Evolutionary conservation across 2,797 vertebrate genomes (phyloP).

Genomic region (Halcyon smyrnensis): DNA sequence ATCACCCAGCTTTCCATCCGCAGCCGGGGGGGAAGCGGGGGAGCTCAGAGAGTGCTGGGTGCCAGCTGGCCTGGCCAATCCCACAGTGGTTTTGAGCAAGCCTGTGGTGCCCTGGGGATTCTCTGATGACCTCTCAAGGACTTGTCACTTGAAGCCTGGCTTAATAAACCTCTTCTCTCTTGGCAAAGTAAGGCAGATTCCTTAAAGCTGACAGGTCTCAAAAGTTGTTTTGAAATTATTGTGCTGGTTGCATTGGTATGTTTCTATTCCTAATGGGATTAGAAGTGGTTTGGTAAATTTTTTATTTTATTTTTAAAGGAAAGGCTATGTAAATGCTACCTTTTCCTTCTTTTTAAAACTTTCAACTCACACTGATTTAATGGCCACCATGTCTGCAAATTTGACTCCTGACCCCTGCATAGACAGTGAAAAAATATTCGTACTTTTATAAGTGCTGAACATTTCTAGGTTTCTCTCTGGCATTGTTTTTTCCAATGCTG

Average conservation of each 20-base stretch:
- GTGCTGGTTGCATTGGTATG: neutral
- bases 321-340: neutral
- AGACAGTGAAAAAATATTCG: neutral
- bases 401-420: neutral
- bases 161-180: neutral
- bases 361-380: neutral
- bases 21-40: neutral
- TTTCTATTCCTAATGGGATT: neutral
- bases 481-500: neutral
- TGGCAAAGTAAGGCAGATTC: neutral
- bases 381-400: neutral
- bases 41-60: neutral
- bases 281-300: neutral
- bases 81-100: rapidly evolving
- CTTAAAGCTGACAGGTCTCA: neutral
- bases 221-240: neutral
- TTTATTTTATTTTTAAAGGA: neutral
- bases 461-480: neutral
- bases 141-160: neutral
- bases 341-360: neutral
- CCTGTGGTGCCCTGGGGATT: neutral
- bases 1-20: neutral
- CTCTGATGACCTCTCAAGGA: neutral
- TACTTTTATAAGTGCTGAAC: neutral
- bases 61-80: neutral